A percentile compares a stretch with the other conserved stretches of the same genome.
Conservation (phyloP, 2,888 invertebrate species). For the Lasioglossum figueresi region DNA sequence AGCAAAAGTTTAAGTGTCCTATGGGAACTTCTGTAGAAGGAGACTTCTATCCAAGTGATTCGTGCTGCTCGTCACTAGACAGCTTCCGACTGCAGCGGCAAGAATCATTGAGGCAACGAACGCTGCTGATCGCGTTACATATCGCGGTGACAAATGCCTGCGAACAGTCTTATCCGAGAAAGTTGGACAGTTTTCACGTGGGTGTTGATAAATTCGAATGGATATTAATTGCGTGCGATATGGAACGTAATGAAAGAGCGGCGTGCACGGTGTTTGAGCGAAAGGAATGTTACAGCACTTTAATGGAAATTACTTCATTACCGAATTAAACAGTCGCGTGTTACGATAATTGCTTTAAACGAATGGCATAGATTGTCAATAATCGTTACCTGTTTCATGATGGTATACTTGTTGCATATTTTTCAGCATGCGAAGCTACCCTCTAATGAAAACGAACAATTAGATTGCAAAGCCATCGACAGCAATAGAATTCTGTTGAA, state of each 20-base stretch:
- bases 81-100: neutral
- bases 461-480: too few relatives aligned
- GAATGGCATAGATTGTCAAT: neutral
- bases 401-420: neutral
- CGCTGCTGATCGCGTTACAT: neutral
- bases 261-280: neutral
- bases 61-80: neutral
- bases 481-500: too few relatives aligned
- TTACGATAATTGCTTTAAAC: neutral
- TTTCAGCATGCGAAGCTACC: neutral
- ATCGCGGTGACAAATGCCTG: neutral
- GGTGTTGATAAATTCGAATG: constrained; percentile 19
- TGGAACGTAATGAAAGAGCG: neutral
- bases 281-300: neutral
- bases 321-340: constrained; percentile 1
- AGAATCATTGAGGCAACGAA: neutral
- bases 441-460: too few relatives aligned
- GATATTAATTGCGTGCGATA: constrained; percentile 13
- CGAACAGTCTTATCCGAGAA: constrained; percentile 11
- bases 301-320: neutral
- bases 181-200: constrained; percentile 5
- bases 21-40: too few relatives aligned
- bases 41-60: neutral
- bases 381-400: neutral
- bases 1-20: too few relatives aligned